A percentile compares a stretch with the other conserved stretches of the same genome.
phyloP scores from a whole-genome alignment of 2,888 invertebrate genomes.

The Orthonevra nobilis region DNA sequence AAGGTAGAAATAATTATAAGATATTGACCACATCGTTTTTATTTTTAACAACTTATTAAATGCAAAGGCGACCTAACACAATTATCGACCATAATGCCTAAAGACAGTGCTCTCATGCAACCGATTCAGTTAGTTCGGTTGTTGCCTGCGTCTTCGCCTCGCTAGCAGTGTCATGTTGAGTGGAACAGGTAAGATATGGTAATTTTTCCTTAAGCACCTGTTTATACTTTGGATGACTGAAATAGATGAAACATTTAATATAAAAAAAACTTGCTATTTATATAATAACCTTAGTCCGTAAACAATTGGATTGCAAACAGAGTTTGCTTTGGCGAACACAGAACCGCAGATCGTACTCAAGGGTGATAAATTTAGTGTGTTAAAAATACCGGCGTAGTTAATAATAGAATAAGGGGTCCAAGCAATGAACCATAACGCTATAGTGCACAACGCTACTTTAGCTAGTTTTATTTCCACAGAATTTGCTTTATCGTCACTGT shows the following conservation, averaged over 20 bases:
- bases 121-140: conserved; percentile 77
- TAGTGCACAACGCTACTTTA: conserved; percentile 84
- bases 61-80: no score
- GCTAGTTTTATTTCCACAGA: conserved; percentile 83
- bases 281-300: conserved; percentile 83
- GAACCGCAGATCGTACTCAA: conserved; percentile 82
- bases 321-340: conserved; percentile 84
- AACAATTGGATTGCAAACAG: conserved; percentile 83
- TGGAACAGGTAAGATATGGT: conserved; percentile 82
- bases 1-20: no score
- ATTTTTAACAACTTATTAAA: no score
- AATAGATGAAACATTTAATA: background rate
- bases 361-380: conserved; percentile 81
- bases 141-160: conserved; percentile 77
- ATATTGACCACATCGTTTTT: no score
- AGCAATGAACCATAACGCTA: conserved; percentile 84
- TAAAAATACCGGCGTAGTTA: conserved; percentile 82
- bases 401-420: conserved; percentile 85
- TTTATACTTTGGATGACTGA: conserved; percentile 84
- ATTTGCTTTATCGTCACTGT: conserved; percentile 80
- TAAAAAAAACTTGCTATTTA: background rate
- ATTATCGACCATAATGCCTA: no score
- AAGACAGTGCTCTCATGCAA: conserved; percentile 75
- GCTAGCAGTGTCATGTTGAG: conserved; percentile 73
- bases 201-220: conserved; percentile 83